These are phyloP conservation scores for Diprion similis DNA, from an alignment of 1,140 invertebrate species.

Conservation along the genomic window DNA sequence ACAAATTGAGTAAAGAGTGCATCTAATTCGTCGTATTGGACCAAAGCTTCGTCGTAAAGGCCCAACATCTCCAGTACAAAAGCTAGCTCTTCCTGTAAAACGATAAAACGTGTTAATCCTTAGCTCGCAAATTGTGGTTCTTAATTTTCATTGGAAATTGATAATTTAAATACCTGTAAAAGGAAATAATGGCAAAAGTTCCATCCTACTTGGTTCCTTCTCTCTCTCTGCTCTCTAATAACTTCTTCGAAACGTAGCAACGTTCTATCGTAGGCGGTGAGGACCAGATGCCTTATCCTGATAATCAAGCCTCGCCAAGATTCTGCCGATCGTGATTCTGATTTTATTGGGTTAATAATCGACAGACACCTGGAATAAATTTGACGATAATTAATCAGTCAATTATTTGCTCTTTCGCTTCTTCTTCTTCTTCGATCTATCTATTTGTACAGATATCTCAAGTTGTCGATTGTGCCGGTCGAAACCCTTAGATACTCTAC, in stretches of 20 bases:
- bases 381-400: constrained; percentile 23
- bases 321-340: constrained; percentile 86
- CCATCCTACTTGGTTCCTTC: constrained; percentile 89
- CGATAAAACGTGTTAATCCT: constrained; percentile 42
- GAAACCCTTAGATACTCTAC: constrained; percentile 48
- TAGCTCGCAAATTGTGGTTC: neutral
- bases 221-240: constrained; percentile 89
- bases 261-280: constrained; percentile 87
- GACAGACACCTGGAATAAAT: constrained; percentile 81
- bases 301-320: constrained; percentile 87
- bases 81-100: constrained; percentile 89
- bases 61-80: constrained; percentile 95
- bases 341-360: constrained; percentile 88
- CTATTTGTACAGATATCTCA: constrained; percentile 20
- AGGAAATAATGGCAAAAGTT: constrained; percentile 95
- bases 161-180: constrained; percentile 72
- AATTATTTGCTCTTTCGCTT: neutral
- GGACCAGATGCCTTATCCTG: constrained; percentile 82
- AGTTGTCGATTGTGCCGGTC: constrained; percentile 15
- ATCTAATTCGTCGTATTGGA: constrained; percentile 97
- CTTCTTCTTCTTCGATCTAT: constrained; percentile 9
- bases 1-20: constrained; percentile 97
- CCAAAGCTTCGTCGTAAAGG: constrained; percentile 90
- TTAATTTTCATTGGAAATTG: constrained; percentile 15
- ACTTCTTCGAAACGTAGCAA: constrained; percentile 89